Conservation (phyloP, 2,797 vertebrate species). For the Perodicticus potto region DNA sequence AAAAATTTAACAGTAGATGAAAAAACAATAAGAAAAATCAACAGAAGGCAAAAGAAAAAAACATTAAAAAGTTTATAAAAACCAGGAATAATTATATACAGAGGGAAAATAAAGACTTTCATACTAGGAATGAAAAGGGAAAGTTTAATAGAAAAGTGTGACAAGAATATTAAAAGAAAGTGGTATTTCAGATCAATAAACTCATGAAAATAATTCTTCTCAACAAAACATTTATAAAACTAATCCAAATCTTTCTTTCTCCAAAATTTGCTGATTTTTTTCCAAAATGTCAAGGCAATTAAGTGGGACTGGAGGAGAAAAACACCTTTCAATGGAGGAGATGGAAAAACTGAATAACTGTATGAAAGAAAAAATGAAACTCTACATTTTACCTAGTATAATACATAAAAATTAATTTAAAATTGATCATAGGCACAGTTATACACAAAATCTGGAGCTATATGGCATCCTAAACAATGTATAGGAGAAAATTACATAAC, state of each 20-base stretch:
- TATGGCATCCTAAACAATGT: background rate
- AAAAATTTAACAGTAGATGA: background rate
- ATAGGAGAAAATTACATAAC: background rate
- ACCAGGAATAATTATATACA: background rate
- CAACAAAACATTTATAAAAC: background rate
- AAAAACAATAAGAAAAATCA: background rate
- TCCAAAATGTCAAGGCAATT: background rate
- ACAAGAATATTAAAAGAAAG: background rate
- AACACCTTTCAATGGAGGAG: background rate
- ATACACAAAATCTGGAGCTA: background rate
- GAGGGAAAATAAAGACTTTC: background rate
- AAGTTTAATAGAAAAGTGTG: background rate
- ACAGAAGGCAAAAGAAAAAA: background rate
- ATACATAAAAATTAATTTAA: background rate
- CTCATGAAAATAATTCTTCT: background rate
- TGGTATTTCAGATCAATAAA: background rate
- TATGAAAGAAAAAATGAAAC: background rate
- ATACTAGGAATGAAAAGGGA: background rate
- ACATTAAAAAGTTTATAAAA: background rate
- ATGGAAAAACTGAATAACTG: background rate
- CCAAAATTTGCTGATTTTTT: background rate
- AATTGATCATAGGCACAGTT: background rate
- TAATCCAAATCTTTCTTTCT: background rate
- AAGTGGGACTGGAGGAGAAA: rapidly evolving
- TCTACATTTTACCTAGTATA: background rate